These are phyloP conservation scores for Camelus dromedarius DNA, from an alignment of 2,113 vertebrate species.

Conservation along the genomic window DNA sequence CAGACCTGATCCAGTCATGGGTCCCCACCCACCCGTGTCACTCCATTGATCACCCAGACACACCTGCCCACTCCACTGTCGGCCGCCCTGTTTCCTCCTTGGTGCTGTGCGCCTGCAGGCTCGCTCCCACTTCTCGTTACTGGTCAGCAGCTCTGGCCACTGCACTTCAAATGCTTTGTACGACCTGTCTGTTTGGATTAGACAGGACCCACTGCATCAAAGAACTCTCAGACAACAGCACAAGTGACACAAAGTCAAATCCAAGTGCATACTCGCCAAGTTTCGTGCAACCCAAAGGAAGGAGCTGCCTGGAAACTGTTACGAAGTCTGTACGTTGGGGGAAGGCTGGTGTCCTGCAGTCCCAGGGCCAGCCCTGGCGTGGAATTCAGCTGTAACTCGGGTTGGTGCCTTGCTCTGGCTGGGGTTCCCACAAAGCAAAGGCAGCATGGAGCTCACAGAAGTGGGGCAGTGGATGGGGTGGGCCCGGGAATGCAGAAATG, in stretches of 20 bases:
- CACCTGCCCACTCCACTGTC: rapidly evolving
- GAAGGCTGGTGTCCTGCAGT: neutral
- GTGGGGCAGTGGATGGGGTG: too few relatives aligned
- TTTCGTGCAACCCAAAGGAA: neutral
- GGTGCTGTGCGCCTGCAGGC: conserved; percentile 82
- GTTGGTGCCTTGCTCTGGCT: rapidly evolving
- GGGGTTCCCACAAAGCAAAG: neutral
- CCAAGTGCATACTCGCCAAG: neutral
- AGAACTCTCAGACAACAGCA: neutral
- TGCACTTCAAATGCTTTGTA: conserved; percentile 89
- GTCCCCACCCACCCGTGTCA: neutral
- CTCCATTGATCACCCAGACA: neutral
- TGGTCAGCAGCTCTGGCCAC: conserved; percentile 84
- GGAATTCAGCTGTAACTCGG: neutral
- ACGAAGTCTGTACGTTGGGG: neutral
- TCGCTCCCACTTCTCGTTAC: conserved; percentile 88
- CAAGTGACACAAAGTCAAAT: neutral
- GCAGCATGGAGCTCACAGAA: neutral
- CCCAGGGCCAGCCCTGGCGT: neutral
- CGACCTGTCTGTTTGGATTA: neutral
- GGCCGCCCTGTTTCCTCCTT: conserved; percentile 86
- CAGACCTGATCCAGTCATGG: neutral
- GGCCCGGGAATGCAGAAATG: neutral
- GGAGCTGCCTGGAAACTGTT: neutral
- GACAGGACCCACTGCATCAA: neutral